Base-by-base conservation (phyloP, 2,888 invertebrate species). In the Steinernema hermaphroditum region DNA sequence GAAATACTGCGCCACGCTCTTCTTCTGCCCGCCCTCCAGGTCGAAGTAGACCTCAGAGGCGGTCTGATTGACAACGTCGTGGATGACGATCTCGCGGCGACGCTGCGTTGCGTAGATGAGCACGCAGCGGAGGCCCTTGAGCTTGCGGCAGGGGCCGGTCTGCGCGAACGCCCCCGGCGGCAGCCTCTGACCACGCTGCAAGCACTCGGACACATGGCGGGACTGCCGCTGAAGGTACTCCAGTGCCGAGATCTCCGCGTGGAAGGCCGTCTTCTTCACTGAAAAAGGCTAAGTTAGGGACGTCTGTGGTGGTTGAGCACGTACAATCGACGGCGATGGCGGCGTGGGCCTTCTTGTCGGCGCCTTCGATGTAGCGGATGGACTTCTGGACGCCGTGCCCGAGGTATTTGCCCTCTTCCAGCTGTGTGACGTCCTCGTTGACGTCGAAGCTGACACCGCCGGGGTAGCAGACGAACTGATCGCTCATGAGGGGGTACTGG, bases 331-430 rank as follows among this genome's bases (percentile, higher is more conserved):
- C 62, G 32, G 62, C 62, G 32, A 62, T 29, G 32, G 62, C 62
- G 1, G 62, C 32, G 29, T 9, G 9, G 16, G 62, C 32, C 29
- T 29, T 62, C 62, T 32, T 29, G 22, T 46, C 46, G 46, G 46
- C 46, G 6, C 46, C 46, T 16, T 46, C 62, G 34, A 62, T 29
- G 62, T 62, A 62, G 29, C 62, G 62, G 14, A 62, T n/a, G 32
- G 62, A 62, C 69, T 69, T 49, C 32, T 69, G 69, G 32, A 69
- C 27, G 8, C 69, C 69, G 49, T 46, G 44, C 2, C 37, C 34
- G 41, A 69, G 69, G 49, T 69, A 34, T 16, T 69, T 69, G 37
- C 37, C 69, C 16, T 69, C 69, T 2, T 1, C 8, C 27, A 69
- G 29, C 16, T 9, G 12, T 16, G 69, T 44, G 37, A 19, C 19